Evolutionary conservation across 2,888 invertebrate species (phyloP), one percentile per base, ranked within the genome.

Genomic region (Chloromyia formosa): DNA sequence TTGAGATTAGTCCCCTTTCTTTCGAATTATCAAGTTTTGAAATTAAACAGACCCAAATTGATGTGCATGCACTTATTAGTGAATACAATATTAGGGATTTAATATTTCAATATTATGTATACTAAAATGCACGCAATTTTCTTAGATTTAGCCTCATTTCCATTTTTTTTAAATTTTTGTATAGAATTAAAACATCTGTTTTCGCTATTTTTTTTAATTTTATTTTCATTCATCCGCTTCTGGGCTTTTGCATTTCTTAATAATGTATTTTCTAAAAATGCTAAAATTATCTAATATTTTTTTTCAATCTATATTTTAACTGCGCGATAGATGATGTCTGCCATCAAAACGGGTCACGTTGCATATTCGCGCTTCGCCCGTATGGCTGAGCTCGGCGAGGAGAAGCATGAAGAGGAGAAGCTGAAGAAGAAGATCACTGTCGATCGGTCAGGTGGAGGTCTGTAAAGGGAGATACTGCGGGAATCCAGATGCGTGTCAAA

Each of bases 311-410:
- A 27, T 35, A 9, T 27, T 20, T 49, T 45, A 49, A 23, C 35
- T 49, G 72, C 20, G 77, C 66, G 74, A 14, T 74, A 98, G 98
- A 94, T 99, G 93, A 99, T 98, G 97, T 97, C 97, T 14, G 97
- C 98, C 9, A 92, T 99, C 80, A 98, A 98, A 86, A 94, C 95
- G 0, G 99, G 99, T 10, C 94, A 95, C 82, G 93, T 99, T 78
- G 93, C 97, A 1, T 95, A 97, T 85, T 98, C 97, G 16, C 89
- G 98, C 76, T 97, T 99, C 85, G 98, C 98, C 1, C 90, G 93
- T 80, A 95, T 97, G 90, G 96, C 96, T 0, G 95, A 97, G 85
- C 88, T 95, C 88, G 95, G 95, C 82, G 95, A 95, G 82, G 93
- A 92, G 75, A 91, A 93, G 78, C 92, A 93, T 79, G 94, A 95